A percentile compares a stretch with the other conserved stretches of the same genome.
These are phyloP conservation scores for Anorthoa munda DNA, from an alignment of 2,888 invertebrate genomes.

Conservation along the genomic window DNA sequence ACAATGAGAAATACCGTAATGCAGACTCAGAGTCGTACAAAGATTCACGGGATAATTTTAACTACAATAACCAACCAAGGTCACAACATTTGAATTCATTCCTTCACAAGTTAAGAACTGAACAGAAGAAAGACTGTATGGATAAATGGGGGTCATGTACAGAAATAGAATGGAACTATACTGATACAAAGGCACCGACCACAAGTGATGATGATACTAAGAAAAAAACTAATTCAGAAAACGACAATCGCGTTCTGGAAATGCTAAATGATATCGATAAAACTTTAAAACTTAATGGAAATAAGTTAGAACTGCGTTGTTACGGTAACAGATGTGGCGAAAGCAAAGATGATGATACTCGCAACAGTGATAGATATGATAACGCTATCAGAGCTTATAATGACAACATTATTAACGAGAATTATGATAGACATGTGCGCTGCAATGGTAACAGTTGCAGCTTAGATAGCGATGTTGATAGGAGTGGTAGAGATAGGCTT, in stretches of 20 bases:
- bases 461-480: neutral
- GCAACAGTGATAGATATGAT: neutral
- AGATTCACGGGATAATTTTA: neutral
- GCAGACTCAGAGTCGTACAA: neutral
- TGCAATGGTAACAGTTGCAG: slow-evolving; percentile 21
- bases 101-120: neutral
- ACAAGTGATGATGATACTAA: neutral
- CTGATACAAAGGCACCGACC: neutral
- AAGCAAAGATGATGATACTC: neutral
- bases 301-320: neutral
- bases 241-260: slow-evolving; percentile 10
- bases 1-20: neutral
- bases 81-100: slow-evolving; percentile 26
- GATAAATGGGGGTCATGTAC: slow-evolving; percentile 4
- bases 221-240: neutral
- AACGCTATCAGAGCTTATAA: slow-evolving; percentile 26
- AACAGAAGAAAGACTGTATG: neutral
- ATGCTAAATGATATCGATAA: slow-evolving; percentile 30
- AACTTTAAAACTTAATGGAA: neutral
- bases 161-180: slow-evolving; percentile 11
- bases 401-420: slow-evolving; percentile 19
- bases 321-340: neutral
- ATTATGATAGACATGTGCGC: slow-evolving; percentile 17
- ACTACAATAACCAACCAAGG: slow-evolving; percentile 15
- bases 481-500: neutral